Conservation (phyloP, 2,113 vertebrate species). For the Melospiza georgiana region DNA sequence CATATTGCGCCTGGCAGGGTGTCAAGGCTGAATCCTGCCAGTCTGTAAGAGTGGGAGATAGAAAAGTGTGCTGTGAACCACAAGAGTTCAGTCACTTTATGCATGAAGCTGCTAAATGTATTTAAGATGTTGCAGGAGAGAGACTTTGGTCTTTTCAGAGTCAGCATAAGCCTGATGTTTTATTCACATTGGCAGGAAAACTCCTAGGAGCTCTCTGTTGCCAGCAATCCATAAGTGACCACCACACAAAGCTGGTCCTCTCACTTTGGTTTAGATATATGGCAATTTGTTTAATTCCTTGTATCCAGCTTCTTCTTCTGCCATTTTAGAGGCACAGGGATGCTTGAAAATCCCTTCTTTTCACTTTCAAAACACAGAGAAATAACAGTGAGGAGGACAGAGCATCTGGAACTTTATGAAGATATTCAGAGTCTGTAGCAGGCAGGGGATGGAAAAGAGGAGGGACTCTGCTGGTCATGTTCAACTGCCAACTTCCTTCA, state of each 20-base stretch:
- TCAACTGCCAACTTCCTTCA: neutral
- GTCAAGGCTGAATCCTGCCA: conserved; percentile 53
- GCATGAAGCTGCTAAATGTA: neutral
- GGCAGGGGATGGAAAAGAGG: neutral
- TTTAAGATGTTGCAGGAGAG: conserved; percentile 2
- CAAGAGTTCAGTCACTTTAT: conserved; percentile 16
- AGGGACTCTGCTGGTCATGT: neutral
- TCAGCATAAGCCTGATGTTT: neutral
- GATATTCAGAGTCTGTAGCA: neutral
- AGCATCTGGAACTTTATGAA: neutral
- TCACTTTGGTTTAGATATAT: neutral
- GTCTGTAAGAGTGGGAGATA: conserved; percentile 6
- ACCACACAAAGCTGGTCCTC: neutral
- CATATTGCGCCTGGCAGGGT: conserved; percentile 61
- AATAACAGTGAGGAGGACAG: neutral
- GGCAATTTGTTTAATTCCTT: neutral
- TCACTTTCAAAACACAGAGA: neutral
- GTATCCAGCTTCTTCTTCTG: neutral
- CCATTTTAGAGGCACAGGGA: neutral
- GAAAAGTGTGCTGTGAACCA: conserved; percentile 25
- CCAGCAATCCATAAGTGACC: neutral
- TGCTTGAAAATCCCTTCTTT: neutral
- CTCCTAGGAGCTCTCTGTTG: neutral
- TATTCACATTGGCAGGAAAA: neutral
- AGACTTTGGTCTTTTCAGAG: neutral